A percentile compares a stretch with the other conserved stretches of the same genome.
Evolutionary conservation across 2,888 invertebrate species (phyloP).

Genomic region (Cylloceria caligata): DNA sequence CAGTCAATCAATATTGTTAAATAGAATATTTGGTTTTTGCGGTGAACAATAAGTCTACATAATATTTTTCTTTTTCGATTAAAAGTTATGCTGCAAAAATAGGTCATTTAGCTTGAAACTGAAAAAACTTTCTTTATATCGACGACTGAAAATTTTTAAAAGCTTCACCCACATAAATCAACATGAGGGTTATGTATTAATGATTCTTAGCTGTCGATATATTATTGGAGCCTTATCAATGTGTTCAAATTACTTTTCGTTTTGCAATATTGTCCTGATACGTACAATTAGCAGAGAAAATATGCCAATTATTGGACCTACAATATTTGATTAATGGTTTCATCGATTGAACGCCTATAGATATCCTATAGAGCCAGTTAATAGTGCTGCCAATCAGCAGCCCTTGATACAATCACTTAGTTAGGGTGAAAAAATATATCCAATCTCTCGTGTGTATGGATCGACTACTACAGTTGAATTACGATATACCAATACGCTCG

Average conservation of each 20-base stretch:
- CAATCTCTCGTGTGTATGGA: conserved; percentile 2
- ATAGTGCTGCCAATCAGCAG: conserved; percentile 20
- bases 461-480: neutral
- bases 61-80: too few relatives aligned
- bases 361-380: conserved; percentile 19
- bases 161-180: too few relatives aligned
- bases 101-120: too few relatives aligned
- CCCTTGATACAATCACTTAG: conserved; percentile 14
- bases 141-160: too few relatives aligned
- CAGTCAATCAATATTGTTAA: too few relatives aligned
- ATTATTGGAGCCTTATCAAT: neutral
- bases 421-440: conserved; percentile 19
- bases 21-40: too few relatives aligned
- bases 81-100: too few relatives aligned
- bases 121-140: neutral
- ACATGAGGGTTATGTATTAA: too few relatives aligned
- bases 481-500: neutral
- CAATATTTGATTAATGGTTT: conserved; percentile 39
- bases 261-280: neutral
- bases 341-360: conserved; percentile 25
- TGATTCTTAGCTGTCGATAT: neutral
- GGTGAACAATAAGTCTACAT: too few relatives aligned
- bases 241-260: neutral
- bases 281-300: neutral
- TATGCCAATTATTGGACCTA: neutral